Evolutionary conservation across 2,797 vertebrate species (phyloP).

Genomic region (Leuciscus waleckii): DNA sequence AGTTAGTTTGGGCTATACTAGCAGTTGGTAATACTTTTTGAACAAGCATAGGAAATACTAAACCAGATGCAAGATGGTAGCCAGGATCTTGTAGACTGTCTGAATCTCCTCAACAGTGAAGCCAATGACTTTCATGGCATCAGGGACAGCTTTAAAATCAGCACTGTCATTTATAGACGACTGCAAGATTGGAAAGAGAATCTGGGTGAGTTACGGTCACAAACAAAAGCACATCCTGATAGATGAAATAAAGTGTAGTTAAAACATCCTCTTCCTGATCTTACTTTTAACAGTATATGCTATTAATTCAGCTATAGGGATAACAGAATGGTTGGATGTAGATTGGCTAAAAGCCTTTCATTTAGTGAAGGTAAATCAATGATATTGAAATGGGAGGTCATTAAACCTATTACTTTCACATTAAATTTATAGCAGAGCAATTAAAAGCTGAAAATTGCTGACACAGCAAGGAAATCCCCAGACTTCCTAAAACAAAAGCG

Average conservation of each 20-base stretch:
- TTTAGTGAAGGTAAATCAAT: conserved; percentile 1
- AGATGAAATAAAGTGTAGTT: neutral
- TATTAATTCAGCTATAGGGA: neutral
- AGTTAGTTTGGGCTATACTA: neutral
- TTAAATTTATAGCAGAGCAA: conserved; percentile 38
- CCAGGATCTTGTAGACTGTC: conserved; percentile 94
- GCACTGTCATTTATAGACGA: conserved; percentile 89
- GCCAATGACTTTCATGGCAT: conserved; percentile 98
- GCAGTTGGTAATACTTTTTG: neutral
- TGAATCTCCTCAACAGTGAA: conserved; percentile 95
- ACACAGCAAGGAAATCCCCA: conserved; percentile 43
- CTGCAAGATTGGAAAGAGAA: conserved; percentile 68
- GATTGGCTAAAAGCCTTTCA: conserved; percentile 8
- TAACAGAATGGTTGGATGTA: neutral
- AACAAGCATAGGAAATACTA: conserved; percentile 26
- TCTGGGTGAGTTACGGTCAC: neutral
- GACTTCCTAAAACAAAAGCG: conserved; percentile 11
- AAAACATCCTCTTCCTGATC: neutral
- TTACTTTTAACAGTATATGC: neutral
- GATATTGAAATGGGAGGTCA: conserved; percentile 22
- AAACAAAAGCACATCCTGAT: conserved; percentile 11
- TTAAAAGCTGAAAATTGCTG: conserved; percentile 47
- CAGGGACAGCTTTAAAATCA: conserved; percentile 93
- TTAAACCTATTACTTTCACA: conserved; percentile 19
- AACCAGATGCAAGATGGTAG: conserved; percentile 95